Evolutionary conservation across 2,113 vertebrate species (phyloP), one percentile per base, ranked within the genome.

Genomic region (Micronisus gabar): DNA sequence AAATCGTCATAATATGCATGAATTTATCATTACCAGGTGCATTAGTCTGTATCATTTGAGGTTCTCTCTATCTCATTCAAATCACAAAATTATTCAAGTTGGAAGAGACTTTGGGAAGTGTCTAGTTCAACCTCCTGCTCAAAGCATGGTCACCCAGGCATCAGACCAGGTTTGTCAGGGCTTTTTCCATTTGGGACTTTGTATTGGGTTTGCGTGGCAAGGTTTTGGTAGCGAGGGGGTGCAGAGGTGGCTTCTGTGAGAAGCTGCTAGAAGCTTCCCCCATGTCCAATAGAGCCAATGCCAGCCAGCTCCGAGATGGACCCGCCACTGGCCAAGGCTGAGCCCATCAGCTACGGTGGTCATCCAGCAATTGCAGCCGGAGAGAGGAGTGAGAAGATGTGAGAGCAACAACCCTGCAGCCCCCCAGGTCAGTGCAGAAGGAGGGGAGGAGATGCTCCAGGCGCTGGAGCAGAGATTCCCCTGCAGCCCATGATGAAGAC

Each of bases 281-380:
- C 2, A 9, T 63, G 26, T 63, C 61, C 3, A 2, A 13, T 0
- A 20, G 2, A 63, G 61, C 26, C 25, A 63, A 41, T 30, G 3
- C 17, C 38, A 63, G 27, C 17, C 3, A 3, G 17, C 62, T 41
- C 18, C 26, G 20, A 41, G 38, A 41, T 0, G 1, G 17, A 41
- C 5, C 11, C 2, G 0, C 26, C 6, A 0, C 38, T 29, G 36
- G 25, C 17, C 26, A 41, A 63, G 11, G 26, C 38, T 0, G 7
- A 40, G 16, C 11, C 17, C 61, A 63, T 20, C 17, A 20, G 26
- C 2, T 3, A 20, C 0, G 8, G 8, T 29, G 17, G 38, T 13
- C n/a, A n/a, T n/a, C n/a, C n/a, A n/a, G n/a, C n/a, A 62, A 59
- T 8, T 19, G 18, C 20, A 22, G 36, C 23, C 3, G 0, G 36